A percentile compares a stretch with the other conserved stretches of the same genome.
Evolutionary conservation across 2,888 invertebrate species (phyloP).

Genomic region (Amphimallon solstitiale): DNA sequence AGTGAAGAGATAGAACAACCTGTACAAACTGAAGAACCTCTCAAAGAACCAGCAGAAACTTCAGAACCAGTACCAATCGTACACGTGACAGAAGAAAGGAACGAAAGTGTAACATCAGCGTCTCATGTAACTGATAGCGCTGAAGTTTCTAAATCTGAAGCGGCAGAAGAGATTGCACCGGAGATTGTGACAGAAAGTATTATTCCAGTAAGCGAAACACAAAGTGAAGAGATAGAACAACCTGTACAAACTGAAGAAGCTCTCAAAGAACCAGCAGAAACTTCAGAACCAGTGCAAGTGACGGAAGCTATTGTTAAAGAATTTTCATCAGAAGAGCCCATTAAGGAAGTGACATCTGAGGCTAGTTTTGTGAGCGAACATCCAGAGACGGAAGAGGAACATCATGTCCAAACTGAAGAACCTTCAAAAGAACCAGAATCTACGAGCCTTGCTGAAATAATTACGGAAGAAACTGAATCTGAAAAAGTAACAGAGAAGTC

Average conservation of each 20-base stretch:
- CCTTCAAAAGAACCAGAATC: neutral
- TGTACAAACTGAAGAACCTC: conserved; percentile 25
- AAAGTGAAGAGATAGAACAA: conserved; percentile 20
- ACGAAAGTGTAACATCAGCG: neutral
- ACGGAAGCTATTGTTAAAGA: neutral
- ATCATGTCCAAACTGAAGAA: conserved; percentile 2
- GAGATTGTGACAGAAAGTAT: conserved; percentile 10
- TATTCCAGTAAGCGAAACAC: conserved; percentile 15
- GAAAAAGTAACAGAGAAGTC: conserved; percentile 36
- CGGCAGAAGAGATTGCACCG: conserved; percentile 17
- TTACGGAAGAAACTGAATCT: conserved; percentile 37
- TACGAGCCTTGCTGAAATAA: conserved; percentile 9
- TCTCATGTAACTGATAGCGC: conserved; percentile 4
- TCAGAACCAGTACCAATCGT: neutral
- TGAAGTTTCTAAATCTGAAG: neutral
- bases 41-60: neutral
- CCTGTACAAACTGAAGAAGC: conserved; percentile 25
- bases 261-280: conserved; percentile 3
- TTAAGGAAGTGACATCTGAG: neutral
- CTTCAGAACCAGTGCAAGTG: neutral
- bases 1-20: conserved; percentile 24
- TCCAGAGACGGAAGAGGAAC: neutral
- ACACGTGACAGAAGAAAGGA: neutral
- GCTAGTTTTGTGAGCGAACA: neutral
- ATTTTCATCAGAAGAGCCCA: neutral